These are phyloP conservation scores for Hyperoplus immaculatus DNA, from an alignment of 2,797 vertebrate genomes.

Conservation along the genomic window DNA sequence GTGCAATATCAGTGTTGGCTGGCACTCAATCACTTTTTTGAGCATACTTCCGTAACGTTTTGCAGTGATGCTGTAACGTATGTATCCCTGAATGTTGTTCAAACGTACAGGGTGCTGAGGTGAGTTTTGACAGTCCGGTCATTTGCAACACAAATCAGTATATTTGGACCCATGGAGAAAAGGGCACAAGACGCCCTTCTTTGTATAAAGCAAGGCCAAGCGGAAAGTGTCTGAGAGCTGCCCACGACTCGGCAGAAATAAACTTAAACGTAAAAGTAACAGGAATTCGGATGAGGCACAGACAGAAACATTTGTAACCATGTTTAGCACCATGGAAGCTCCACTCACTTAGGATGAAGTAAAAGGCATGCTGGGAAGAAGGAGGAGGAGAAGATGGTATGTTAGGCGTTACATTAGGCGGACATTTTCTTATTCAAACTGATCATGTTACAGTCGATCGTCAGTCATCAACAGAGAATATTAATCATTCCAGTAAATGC, in stretches of 20 bases:
- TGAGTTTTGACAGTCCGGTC: not conserved
- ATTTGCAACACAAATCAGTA: not conserved
- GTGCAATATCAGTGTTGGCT: not conserved
- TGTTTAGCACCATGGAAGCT: slow-evolving; percentile 54
- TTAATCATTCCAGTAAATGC: slow-evolving; percentile 49
- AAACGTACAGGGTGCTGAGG: not conserved
- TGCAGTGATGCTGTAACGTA: not conserved
- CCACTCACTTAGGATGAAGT: slow-evolving; percentile 17
- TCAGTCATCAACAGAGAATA: slow-evolving; percentile 36
- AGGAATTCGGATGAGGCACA: slow-evolving; percentile 38
- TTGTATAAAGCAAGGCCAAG: not conserved
- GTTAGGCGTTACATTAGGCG: slow-evolving; percentile 8
- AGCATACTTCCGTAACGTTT: not conserved
- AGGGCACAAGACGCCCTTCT: not conserved
- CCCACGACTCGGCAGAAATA: not conserved
- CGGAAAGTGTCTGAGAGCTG: not conserved
- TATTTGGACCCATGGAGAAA: not conserved
- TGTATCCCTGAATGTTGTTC: not conserved
- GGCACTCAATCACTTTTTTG: not conserved
- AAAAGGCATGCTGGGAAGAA: slow-evolving; percentile 58
- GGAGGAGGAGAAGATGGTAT: not conserved
- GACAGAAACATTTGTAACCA: slow-evolving; percentile 21
- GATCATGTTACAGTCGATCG: slow-evolving; percentile 47
- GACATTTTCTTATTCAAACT: slow-evolving; percentile 26
- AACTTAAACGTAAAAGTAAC: not conserved